Evolutionary conservation across 2,797 vertebrate species (phyloP).

Genomic region (Prunella strophiata): DNA sequence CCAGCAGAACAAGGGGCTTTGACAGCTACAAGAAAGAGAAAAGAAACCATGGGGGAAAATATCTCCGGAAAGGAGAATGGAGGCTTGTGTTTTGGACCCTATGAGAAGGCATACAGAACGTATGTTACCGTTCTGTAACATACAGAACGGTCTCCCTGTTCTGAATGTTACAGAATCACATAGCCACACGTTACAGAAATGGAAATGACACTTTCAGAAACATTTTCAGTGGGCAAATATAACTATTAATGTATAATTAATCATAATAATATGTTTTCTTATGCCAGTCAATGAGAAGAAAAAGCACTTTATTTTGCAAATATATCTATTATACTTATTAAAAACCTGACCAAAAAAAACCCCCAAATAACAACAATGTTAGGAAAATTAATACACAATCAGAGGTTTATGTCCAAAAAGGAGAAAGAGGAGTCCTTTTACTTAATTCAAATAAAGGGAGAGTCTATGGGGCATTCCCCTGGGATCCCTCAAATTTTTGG

Average conservation of each 20-base stretch:
- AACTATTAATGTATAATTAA: background rate
- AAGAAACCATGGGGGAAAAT: background rate
- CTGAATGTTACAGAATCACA: background rate
- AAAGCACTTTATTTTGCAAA: background rate
- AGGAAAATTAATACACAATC: too few species aligned
- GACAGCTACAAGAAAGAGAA: background rate
- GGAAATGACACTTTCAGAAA: background rate
- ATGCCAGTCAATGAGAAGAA: background rate
- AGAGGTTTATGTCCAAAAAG: too few species aligned
- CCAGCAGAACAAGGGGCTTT: background rate
- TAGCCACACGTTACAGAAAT: background rate
- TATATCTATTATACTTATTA: background rate
- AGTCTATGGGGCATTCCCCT: too few species aligned
- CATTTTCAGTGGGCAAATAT: background rate
- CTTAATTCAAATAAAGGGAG: too few species aligned
- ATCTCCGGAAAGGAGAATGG: background rate
- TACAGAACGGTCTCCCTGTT: background rate
- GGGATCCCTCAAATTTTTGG: too few species aligned
- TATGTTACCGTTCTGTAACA: too few species aligned
- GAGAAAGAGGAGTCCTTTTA: too few species aligned
- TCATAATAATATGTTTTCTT: background rate
- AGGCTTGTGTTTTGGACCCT: background rate
- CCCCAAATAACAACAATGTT: background rate
- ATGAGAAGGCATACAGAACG: background rate
- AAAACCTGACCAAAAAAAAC: background rate